phyloP scores from a whole-genome alignment of 2,888 invertebrate genomes.

The Drosophila aldrichi region DNA sequence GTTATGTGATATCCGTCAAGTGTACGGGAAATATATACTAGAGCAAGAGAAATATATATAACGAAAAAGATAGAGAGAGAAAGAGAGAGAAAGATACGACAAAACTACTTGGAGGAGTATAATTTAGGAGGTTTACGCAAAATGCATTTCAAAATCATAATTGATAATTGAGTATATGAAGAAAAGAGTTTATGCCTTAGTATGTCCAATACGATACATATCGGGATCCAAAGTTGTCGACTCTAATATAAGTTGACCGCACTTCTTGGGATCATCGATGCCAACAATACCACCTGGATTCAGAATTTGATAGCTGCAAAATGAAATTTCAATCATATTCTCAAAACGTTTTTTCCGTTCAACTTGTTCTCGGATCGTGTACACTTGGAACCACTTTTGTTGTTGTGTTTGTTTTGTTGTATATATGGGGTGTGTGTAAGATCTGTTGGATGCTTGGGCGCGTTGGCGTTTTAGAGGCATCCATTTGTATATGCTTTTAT shows the following conservation, averaged over 20 bases:
- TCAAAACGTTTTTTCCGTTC: constrained; percentile 22
- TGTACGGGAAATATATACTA: constrained; percentile 55
- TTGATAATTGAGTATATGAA: constrained; percentile 70
- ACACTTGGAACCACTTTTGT: constrained; percentile 49
- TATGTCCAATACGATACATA: constrained; percentile 98
- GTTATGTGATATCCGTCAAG: constrained; percentile 69
- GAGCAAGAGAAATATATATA: constrained; percentile 7
- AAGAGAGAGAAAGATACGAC: constrained; percentile 22
- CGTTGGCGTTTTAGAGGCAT: constrained; percentile 45
- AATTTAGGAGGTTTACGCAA: constrained; percentile 49
- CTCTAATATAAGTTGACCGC: constrained; percentile 86
- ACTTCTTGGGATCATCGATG: constrained; percentile 91
- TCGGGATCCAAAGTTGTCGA: constrained; percentile 94
- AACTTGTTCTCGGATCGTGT: constrained; percentile 17
- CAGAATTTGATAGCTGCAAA: constrained; percentile 98
- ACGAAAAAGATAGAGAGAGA: neutral
- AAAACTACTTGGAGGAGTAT: constrained; percentile 60
- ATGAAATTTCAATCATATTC: constrained; percentile 61
- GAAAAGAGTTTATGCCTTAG: constrained; percentile 90
- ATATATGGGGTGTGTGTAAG: constrained; percentile 27
- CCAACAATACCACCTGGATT: constrained; percentile 94
- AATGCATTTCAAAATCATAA: constrained; percentile 52
- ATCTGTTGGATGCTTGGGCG: constrained; percentile 34
- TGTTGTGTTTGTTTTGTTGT: constrained; percentile 36
- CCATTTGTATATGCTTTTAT: constrained; percentile 17